These are phyloP conservation scores for Dysmachus trigonus DNA, from an alignment of 2,888 invertebrate genomes.

Conservation along the genomic window DNA sequence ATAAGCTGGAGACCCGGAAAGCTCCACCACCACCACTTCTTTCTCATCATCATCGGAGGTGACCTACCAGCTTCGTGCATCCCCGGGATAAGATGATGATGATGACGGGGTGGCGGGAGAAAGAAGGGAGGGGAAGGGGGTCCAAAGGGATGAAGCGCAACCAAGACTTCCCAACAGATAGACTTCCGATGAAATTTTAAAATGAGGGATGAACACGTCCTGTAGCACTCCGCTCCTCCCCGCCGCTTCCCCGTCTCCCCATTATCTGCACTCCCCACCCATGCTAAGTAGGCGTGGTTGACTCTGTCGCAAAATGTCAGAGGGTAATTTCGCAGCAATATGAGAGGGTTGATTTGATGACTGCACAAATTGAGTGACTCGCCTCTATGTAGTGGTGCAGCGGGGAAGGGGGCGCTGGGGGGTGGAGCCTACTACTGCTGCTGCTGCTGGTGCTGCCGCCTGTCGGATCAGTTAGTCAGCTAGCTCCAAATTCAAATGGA, in stretches of 20 bases:
- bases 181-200: slow-evolving; percentile 48
- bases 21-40: slow-evolving; percentile 33
- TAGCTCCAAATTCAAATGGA: slow-evolving; percentile 4
- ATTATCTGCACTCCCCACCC: neutral
- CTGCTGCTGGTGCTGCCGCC: too few relatives aligned
- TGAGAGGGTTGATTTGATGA: slow-evolving; percentile 64
- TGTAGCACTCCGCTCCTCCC: neutral
- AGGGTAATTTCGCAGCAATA: slow-evolving; percentile 50
- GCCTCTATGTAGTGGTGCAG: slow-evolving; percentile 14
- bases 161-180: slow-evolving; percentile 48
- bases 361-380: slow-evolving; percentile 62
- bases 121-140: neutral
- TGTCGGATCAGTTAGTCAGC: neutral
- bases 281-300: slow-evolving; percentile 48
- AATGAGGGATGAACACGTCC: slow-evolving; percentile 45
- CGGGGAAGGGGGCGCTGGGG: slow-evolving; percentile 37
- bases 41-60: slow-evolving; percentile 42
- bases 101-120: neutral
- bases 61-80: slow-evolving; percentile 50
- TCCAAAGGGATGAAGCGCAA: slow-evolving; percentile 26
- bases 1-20: neutral
- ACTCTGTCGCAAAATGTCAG: slow-evolving; percentile 48
- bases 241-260: neutral
- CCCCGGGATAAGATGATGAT: neutral
- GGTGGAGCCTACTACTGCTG: slow-evolving; percentile 40